Conservation (phyloP, 2,797 vertebrate genomes). For the Sebastes trivittatus region DNA sequence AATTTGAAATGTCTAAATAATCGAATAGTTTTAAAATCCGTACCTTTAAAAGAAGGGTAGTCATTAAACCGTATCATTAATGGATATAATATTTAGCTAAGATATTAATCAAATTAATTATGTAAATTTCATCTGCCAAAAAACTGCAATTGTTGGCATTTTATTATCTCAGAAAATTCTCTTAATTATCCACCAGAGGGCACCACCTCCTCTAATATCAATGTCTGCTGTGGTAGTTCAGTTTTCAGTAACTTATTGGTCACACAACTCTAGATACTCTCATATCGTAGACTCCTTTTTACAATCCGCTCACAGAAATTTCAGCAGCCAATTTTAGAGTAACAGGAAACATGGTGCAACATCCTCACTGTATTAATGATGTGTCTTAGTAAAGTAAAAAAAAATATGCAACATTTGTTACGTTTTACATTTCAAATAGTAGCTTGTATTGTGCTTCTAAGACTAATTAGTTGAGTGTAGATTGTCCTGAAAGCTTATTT, state of each 20-base stretch:
- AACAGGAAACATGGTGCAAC: not conserved
- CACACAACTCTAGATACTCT: not conserved
- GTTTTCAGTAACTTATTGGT: not conserved
- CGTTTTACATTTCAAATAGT: not conserved
- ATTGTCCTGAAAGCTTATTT: not conserved
- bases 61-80: too few relatives aligned
- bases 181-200: slow-evolving; percentile 58
- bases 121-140: not conserved
- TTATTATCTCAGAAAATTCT: not conserved
- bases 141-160: too few relatives aligned
- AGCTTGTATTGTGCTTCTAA: not conserved
- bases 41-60: too few relatives aligned
- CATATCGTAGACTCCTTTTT: not conserved
- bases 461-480: not conserved
- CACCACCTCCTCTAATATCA: not conserved
- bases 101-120: too few relatives aligned
- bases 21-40: too few relatives aligned
- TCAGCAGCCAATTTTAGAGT: not conserved
- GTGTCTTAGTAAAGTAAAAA: too few relatives aligned
- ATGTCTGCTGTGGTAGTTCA: not conserved
- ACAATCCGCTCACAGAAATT: not conserved
- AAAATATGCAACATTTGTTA: rapidly evolving
- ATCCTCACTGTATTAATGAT: not conserved
- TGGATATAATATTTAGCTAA: too few relatives aligned
- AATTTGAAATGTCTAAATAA: too few relatives aligned